Evolutionary conservation across 2,888 invertebrate genomes (phyloP).

Genomic region (Trichopria drosophilae): DNA sequence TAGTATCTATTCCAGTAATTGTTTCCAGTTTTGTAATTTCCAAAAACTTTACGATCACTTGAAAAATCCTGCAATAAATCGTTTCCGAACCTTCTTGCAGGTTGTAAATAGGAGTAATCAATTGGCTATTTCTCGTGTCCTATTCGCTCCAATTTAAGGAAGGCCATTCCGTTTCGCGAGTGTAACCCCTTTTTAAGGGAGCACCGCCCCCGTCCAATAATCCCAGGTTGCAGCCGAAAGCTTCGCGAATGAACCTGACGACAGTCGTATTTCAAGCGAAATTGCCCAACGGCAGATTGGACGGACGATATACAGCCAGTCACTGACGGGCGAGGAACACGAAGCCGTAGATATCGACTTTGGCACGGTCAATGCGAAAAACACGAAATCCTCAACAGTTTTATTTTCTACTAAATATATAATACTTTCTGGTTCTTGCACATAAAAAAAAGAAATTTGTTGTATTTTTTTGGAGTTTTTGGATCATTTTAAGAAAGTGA

Average conservation of each 20-base stretch:
- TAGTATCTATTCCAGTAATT: too few species aligned
- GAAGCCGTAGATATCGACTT: constrained; percentile 40
- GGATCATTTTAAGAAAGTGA: too few species aligned
- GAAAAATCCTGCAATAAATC: too few species aligned
- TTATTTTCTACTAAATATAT: too few species aligned
- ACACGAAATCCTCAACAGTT: constrained; percentile 19
- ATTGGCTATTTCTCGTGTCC: too few species aligned
- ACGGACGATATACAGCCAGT: constrained; percentile 56
- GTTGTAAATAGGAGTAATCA: too few species aligned
- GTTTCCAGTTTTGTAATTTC: too few species aligned
- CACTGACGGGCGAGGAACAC: constrained; percentile 41
- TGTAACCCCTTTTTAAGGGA: constrained; percentile 49
- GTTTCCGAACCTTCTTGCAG: too few species aligned
- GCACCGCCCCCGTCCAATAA: constrained; percentile 42
- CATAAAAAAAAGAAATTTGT: too few species aligned
- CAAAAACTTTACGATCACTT: too few species aligned
- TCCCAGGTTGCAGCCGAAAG: constrained; percentile 34
- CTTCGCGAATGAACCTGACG: constrained; percentile 52
- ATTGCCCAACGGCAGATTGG: constrained; percentile 58
- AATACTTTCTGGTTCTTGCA: too few species aligned
- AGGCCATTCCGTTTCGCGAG: constrained; percentile 34
- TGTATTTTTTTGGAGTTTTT: too few species aligned
- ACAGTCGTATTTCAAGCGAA: constrained; percentile 57
- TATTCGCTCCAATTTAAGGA: constrained; percentile 8
- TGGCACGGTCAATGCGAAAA: constrained; percentile 21